phyloP scores from a whole-genome alignment of 2,113 vertebrate species.

The Archilochus colubris region DNA sequence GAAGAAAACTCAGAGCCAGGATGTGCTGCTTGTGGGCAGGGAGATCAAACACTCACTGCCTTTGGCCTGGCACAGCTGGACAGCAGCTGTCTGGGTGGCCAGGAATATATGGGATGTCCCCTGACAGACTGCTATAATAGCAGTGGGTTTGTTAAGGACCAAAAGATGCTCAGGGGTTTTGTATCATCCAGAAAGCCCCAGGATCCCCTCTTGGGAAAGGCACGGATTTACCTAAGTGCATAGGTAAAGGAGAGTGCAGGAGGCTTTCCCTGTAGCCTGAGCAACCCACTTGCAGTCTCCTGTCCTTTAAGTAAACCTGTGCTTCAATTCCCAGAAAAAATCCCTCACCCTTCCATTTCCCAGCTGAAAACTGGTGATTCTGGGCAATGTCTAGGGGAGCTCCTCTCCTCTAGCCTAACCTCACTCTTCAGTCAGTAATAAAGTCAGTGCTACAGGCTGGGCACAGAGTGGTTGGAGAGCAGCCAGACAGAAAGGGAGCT shows the following conservation, averaged over 20 bases:
- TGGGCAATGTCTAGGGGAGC: neutral
- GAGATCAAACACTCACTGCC: neutral
- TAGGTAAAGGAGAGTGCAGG: neutral
- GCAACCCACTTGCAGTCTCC: neutral
- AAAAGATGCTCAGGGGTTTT: neutral
- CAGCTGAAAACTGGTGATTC: neutral
- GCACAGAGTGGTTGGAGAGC: too few species aligned
- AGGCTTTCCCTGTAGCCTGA: neutral
- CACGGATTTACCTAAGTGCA: neutral
- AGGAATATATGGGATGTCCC: neutral
- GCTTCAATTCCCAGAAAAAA: neutral
- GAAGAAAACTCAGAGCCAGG: neutral
- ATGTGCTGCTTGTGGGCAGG: neutral
- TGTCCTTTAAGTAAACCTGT: neutral
- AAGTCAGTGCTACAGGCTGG: neutral
- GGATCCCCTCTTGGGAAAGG: neutral
- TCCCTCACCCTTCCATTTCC: neutral
- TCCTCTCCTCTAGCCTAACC: neutral
- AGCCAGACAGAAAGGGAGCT: too few species aligned
- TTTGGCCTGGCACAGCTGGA: neutral
- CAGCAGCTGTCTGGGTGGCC: neutral
- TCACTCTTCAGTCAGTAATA: neutral
- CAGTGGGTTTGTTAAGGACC: neutral
- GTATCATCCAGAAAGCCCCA: neutral
- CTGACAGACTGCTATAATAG: neutral